Evolutionary conservation across 2,797 vertebrate species (phyloP), one percentile per base, ranked within the genome.

Genomic region (Sylvilagus floridanus): DNA sequence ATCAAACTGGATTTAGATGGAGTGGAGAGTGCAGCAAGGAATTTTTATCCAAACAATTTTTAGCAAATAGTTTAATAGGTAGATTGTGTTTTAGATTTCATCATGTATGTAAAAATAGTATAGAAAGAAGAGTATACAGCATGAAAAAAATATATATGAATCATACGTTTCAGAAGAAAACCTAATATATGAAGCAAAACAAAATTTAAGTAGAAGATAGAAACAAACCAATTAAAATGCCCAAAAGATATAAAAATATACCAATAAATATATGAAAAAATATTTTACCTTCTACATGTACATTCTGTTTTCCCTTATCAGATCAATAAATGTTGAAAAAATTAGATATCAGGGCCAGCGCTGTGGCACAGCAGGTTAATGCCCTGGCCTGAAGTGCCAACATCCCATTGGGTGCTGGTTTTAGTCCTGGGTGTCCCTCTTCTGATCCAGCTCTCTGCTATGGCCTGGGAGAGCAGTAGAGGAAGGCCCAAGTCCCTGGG

Each of bases 161-260:
- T 21, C 57, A 50, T 83, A 13, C 16, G 72, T 65, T 87, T 11
- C 60, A 91, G 35, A 87, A 60, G 50, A 88, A 93, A 93, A 87
- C 5, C 1, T 93, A 82, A 90, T 16, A 10, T 19, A 93, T 63
- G 37, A 68, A 54, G 75, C n/a, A 73, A 79, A 69, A 92, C 37
- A 84, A 42, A 60, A 66, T 35, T 71, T 13, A 95, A 68, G 54
- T 63, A 88, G 37, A 82, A 94, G 57, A 42, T 37, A 75, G 8
- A 93, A 79, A 69, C 62, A 88, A 69, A 2, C 14, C 28, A 78
- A 68, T 9, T 65, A 90, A 92, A 93, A 69, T 50, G 8, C 14
- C 69, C 50, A 79, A 91, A 75, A 5, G 13, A 78, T 30, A 87
- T 73, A 28, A 66, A 92, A 92, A 69, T 1, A 73, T 30, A 4